Evolutionary conservation across 2,888 invertebrate genomes (phyloP).

Genomic region (Steinernema hermaphroditum): DNA sequence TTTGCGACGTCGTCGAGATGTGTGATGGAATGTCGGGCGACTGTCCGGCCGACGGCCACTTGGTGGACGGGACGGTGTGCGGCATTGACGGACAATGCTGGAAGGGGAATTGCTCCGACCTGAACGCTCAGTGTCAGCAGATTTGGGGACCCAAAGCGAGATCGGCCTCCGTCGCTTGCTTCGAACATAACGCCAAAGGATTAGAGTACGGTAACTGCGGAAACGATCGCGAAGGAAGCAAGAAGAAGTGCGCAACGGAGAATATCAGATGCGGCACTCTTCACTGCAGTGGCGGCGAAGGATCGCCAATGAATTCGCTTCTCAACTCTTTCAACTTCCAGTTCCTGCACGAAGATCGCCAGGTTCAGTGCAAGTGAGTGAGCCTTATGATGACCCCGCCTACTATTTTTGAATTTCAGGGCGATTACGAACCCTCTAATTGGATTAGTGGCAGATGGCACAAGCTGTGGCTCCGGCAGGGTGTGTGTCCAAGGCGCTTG

Average conservation of each 20-base stretch:
- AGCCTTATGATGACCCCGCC: background rate
- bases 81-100: slow-evolving; percentile 69
- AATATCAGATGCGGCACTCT: slow-evolving; percentile 90
- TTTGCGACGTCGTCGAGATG: slow-evolving; percentile 89
- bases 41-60: slow-evolving; percentile 85
- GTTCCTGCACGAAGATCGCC: slow-evolving; percentile 83
- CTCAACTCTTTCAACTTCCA: slow-evolving; percentile 83
- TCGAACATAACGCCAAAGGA: slow-evolving; percentile 90
- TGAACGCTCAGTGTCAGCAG: slow-evolving; percentile 81
- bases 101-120: slow-evolving; percentile 73
- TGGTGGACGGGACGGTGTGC: slow-evolving; percentile 89
- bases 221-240: slow-evolving; percentile 40
- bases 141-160: slow-evolving; percentile 87
- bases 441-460: slow-evolving; percentile 55
- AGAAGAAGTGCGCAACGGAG: slow-evolving; percentile 48
- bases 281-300: slow-evolving; percentile 86
- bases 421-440: slow-evolving; percentile 50
- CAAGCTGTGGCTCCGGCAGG: slow-evolving; percentile 72
- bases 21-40: slow-evolving; percentile 81
- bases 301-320: slow-evolving; percentile 76
- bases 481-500: slow-evolving; percentile 94
- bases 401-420: slow-evolving; percentile 34
- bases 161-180: slow-evolving; percentile 84
- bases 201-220: slow-evolving; percentile 95
- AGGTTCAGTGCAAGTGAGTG: slow-evolving; percentile 71